Conservation (phyloP, 2,888 invertebrate genomes). For the Caenorhabditis angaria region DNA sequence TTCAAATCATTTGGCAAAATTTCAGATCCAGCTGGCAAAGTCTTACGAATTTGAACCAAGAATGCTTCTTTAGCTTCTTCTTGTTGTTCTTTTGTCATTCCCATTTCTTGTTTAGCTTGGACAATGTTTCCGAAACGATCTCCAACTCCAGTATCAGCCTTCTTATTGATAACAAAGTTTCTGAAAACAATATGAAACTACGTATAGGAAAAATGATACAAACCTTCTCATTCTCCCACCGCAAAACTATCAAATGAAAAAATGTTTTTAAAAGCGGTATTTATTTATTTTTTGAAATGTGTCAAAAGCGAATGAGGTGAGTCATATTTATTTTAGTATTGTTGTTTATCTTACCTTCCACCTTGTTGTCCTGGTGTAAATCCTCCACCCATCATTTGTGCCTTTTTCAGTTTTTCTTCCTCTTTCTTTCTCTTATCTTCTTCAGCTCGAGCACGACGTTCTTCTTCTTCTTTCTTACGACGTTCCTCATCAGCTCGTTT, state of each 20-base stretch:
- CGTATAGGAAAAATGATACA: too few relatives aligned
- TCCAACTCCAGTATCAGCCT: conserved; percentile 63
- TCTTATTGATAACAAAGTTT: conserved; percentile 64
- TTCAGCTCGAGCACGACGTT: conserved; percentile 58
- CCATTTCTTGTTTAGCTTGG: conserved; percentile 92
- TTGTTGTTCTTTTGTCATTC: conserved; percentile 98
- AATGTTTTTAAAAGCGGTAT: too few relatives aligned
- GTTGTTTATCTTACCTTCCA: conserved; percentile 22
- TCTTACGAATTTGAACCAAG: conserved; percentile 38
- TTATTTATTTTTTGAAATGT: conserved; percentile 4
- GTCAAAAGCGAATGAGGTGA: conserved; percentile 14
- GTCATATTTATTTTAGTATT: neutral
- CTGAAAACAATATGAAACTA: conserved; percentile 18
- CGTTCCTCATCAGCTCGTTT: conserved; percentile 66
- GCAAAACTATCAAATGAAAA: too few relatives aligned
- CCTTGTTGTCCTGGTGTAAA: conserved; percentile 30
- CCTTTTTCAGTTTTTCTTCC: conserved; percentile 66
- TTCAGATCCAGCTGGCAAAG: conserved; percentile 36
- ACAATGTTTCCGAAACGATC: conserved; percentile 79
- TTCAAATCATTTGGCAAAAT: conserved; percentile 59
- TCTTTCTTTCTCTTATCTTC: conserved; percentile 67
- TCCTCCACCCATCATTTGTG: conserved; percentile 40
- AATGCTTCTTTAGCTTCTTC: conserved; percentile 86
- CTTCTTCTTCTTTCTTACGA: conserved; percentile 64
- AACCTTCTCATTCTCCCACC: too few relatives aligned